Conservation (phyloP, 2,113 vertebrate species). For the Alectura lathami region DNA sequence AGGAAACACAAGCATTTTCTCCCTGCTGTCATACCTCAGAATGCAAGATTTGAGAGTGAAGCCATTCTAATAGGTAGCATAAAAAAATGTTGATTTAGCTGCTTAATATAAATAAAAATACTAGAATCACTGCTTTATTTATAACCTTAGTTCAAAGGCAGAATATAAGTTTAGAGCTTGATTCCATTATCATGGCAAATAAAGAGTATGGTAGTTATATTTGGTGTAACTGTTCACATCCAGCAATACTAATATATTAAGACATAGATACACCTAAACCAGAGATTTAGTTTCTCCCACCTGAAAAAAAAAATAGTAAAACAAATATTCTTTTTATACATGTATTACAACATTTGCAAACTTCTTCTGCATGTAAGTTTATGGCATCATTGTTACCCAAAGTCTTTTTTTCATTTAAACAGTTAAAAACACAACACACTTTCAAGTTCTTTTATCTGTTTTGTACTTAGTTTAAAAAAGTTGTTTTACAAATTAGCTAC, state of each 20-base stretch:
- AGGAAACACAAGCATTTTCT: conserved; percentile 7
- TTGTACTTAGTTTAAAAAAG: background rate
- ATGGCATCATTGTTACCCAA: background rate
- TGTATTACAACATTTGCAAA: background rate
- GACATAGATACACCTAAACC: background rate
- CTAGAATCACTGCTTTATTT: conserved; percentile 10
- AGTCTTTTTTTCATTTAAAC: background rate
- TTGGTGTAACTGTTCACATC: background rate
- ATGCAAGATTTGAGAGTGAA: background rate
- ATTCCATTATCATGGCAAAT: conserved; percentile 25
- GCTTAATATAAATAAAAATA: conserved; percentile 1
- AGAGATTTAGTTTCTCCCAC: background rate
- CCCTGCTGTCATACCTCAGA: background rate
- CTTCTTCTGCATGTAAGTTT: background rate
- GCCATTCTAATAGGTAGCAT: background rate
- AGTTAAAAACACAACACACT: background rate
- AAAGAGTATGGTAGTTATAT: background rate
- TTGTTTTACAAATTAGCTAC: background rate
- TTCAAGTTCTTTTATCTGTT: background rate
- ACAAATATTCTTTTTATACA: background rate
- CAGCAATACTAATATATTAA: background rate
- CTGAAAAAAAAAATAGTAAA: background rate
- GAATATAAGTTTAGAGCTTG: background rate
- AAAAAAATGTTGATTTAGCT: background rate
- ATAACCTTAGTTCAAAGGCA: background rate